Evolutionary conservation across 2,113 vertebrate species (phyloP).

Genomic region (Anas platyrhynchos): DNA sequence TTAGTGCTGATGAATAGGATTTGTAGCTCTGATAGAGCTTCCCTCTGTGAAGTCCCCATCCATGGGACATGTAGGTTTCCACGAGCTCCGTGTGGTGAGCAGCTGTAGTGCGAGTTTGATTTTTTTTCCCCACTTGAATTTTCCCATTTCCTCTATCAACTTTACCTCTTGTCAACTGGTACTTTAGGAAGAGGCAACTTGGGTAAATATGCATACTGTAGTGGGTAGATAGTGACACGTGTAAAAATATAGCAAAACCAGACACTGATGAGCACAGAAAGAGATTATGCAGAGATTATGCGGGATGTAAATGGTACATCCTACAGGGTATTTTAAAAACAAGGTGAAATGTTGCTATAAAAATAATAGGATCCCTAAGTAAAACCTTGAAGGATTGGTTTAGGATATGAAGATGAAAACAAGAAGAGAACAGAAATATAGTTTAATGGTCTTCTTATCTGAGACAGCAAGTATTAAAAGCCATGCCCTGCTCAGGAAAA

Average conservation of each 20-base stretch:
- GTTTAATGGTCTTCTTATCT: neutral
- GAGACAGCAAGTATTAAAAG: neutral
- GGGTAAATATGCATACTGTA: neutral
- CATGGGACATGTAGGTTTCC: fast-evolving
- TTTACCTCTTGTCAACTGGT: neutral
- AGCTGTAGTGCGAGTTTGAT: neutral
- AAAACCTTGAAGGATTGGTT: neutral
- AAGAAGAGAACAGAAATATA: neutral
- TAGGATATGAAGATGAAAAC: neutral
- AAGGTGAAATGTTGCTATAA: neutral
- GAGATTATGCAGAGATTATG: neutral
- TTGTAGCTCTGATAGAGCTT: neutral
- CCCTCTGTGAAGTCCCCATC: neutral
- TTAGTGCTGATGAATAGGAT: neutral
- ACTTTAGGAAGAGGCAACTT: neutral
- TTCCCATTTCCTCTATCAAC: neutral
- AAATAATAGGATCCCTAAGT: neutral
- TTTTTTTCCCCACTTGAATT: neutral
- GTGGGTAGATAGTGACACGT: neutral
- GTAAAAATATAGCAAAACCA: neutral
- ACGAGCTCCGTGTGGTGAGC: neutral
- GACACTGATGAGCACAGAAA: neutral
- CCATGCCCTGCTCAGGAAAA: neutral
- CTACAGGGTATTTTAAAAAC: too few species aligned
- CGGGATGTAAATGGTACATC: neutral